phyloP scores from a whole-genome alignment of 2,888 invertebrate genomes.

The Phasia obesa region DNA sequence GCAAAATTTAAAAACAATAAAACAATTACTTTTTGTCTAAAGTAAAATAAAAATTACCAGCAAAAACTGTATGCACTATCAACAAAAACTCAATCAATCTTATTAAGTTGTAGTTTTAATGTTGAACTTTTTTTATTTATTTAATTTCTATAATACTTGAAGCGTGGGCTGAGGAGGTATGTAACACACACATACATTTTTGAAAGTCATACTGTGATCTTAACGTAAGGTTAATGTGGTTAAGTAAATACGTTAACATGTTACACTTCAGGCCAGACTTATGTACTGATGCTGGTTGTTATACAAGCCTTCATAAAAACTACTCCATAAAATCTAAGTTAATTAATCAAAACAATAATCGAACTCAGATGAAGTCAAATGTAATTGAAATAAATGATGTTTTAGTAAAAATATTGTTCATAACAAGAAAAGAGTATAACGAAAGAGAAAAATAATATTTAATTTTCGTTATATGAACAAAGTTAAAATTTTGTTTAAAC shows the following conservation, averaged over 20 bases:
- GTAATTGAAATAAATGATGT: constrained; percentile 19
- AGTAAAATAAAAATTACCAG: constrained; percentile 12
- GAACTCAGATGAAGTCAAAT: constrained; percentile 66
- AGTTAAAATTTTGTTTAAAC: no score
- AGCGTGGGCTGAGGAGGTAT: constrained; percentile 50
- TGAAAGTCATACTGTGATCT: constrained; percentile 24
- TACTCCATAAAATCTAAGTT: constrained; percentile 76
- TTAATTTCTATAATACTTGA: constrained; percentile 12
- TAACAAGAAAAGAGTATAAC: background rate
- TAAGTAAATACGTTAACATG: constrained; percentile 50
- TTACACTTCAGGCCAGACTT: constrained; percentile 15
- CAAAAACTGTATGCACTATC: constrained; percentile 73
- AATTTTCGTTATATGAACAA: no score
- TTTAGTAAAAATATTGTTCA: background rate
- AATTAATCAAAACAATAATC: constrained; percentile 81
- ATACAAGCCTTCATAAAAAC: background rate
- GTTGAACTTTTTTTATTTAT: constrained; percentile 25
- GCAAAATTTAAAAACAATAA: background rate
- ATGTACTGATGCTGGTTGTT: constrained; percentile 73
- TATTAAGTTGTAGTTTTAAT: constrained; percentile 68
- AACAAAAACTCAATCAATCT: constrained; percentile 80
- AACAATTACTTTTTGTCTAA: background rate
- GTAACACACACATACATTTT: background rate
- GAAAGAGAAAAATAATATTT: background rate
- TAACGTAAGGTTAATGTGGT: constrained; percentile 49